phyloP scores from a whole-genome alignment of 2,888 invertebrate species.

The Scaptomyza flava region DNA sequence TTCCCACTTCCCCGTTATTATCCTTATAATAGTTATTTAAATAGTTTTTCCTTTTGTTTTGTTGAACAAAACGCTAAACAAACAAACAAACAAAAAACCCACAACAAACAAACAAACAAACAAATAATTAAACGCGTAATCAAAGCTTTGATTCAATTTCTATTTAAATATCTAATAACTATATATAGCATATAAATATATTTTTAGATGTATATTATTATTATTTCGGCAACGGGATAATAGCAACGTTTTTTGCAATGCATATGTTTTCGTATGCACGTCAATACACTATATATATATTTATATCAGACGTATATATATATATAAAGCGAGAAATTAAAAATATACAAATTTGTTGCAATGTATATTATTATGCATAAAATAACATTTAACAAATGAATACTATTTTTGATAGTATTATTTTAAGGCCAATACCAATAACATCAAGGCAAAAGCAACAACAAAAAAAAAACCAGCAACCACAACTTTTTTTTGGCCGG shows the following conservation, averaged over 20 bases:
- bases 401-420: slow-evolving; percentile 81
- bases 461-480: slow-evolving; percentile 32
- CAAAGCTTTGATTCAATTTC: slow-evolving; percentile 76
- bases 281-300: slow-evolving; percentile 61
- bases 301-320: slow-evolving; percentile 56
- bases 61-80: slow-evolving; percentile 73
- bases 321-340: background rate
- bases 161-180: slow-evolving; percentile 71
- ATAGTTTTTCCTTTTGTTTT: slow-evolving; percentile 75
- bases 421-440: slow-evolving; percentile 73
- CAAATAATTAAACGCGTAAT: slow-evolving; percentile 58
- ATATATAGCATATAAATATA: slow-evolving; percentile 79
- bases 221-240: slow-evolving; percentile 75
- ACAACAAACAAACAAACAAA: slow-evolving; percentile 19
- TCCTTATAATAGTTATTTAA: slow-evolving; percentile 72
- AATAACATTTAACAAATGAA: slow-evolving; percentile 63
- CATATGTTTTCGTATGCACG: slow-evolving; percentile 84
- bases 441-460: slow-evolving; percentile 46
- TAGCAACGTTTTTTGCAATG: slow-evolving; percentile 77
- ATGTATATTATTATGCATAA: slow-evolving; percentile 56
- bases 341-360: slow-evolving; percentile 55
- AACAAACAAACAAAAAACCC: slow-evolving; percentile 40
- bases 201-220: slow-evolving; percentile 81
- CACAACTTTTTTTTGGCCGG: slow-evolving; percentile 22
- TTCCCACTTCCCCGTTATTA: slow-evolving; percentile 3